Percentiles rank a stretch among this genome's conserved stretches.
Evolutionary conservation across 2,113 vertebrate species (phyloP).

Genomic region (Actinemys pallida): DNA sequence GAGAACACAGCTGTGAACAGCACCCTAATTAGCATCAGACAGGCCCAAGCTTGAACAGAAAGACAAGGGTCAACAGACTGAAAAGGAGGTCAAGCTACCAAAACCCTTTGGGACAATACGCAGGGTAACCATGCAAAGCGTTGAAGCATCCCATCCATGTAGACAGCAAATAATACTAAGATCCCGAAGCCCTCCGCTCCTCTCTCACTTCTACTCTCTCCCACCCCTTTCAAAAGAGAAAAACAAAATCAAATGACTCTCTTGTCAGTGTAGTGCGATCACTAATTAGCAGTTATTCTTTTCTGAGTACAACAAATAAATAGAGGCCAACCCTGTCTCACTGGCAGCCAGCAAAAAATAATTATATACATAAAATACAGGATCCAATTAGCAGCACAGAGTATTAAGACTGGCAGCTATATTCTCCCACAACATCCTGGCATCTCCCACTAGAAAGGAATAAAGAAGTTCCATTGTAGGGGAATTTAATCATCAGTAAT

Average conservation of each 20-base stretch:
- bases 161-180: conserved; percentile 48
- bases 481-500: conserved; percentile 27
- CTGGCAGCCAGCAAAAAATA: conserved; percentile 46
- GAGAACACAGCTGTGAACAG: conserved; percentile 73
- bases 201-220: neutral
- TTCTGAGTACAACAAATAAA: conserved; percentile 74
- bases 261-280: conserved; percentile 45
- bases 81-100: conserved; percentile 78
- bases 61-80: conserved; percentile 78
- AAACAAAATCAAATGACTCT: conserved; percentile 61
- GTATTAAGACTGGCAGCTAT: conserved; percentile 38
- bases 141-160: conserved; percentile 31
- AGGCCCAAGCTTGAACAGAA: conserved; percentile 76
- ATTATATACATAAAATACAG: neutral
- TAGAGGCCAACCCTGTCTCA: conserved; percentile 55
- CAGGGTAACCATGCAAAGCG: conserved; percentile 66
- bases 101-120: conserved; percentile 69
- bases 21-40: conserved; percentile 86
- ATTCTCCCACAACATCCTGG: conserved; percentile 49
- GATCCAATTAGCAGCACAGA: conserved; percentile 66
- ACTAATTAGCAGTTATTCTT: conserved; percentile 74
- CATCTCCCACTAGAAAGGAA: neutral
- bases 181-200: neutral
- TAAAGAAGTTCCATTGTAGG: conserved; percentile 23
- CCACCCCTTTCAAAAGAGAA: neutral